Conservation (phyloP, 2,797 vertebrate genomes). For the Catharus ustulatus region DNA sequence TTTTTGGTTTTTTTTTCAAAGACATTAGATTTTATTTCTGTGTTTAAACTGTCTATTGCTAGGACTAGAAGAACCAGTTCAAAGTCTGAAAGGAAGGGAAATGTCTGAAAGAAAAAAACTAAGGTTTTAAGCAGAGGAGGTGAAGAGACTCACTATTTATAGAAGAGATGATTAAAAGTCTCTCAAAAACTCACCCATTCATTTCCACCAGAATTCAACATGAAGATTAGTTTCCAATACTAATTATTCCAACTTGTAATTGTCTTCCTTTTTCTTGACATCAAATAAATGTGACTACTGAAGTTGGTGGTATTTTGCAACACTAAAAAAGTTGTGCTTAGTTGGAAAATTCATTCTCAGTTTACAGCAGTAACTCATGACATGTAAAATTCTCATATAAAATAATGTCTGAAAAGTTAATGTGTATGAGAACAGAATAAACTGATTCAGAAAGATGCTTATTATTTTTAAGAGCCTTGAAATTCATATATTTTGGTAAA, state of each 20-base stretch:
- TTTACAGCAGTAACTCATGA: neutral
- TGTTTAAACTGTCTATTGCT: neutral
- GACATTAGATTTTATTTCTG: neutral
- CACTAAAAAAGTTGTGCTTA: neutral
- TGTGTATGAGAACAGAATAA: neutral
- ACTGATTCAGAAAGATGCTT: neutral
- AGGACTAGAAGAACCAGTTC: neutral
- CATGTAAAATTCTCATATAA: neutral
- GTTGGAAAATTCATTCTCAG: neutral
- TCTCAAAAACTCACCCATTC: neutral
- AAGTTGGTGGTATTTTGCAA: neutral
- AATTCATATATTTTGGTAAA: neutral
- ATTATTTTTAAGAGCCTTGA: neutral
- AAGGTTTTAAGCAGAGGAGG: neutral
- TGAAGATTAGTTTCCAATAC: conserved; percentile 38
- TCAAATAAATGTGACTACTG: neutral
- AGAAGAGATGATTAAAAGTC: conserved; percentile 18
- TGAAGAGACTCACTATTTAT: neutral
- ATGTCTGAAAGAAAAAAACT: neutral
- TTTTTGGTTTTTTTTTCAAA: neutral
- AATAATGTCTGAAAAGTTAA: neutral
- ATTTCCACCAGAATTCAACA: conserved; percentile 23
- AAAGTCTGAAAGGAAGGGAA: neutral
- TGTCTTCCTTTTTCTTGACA: conserved; percentile 7
- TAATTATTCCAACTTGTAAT: conserved; percentile 38